Evolutionary conservation across 2,888 invertebrate genomes (phyloP).

Genomic region (Habroteleia sp.): DNA sequence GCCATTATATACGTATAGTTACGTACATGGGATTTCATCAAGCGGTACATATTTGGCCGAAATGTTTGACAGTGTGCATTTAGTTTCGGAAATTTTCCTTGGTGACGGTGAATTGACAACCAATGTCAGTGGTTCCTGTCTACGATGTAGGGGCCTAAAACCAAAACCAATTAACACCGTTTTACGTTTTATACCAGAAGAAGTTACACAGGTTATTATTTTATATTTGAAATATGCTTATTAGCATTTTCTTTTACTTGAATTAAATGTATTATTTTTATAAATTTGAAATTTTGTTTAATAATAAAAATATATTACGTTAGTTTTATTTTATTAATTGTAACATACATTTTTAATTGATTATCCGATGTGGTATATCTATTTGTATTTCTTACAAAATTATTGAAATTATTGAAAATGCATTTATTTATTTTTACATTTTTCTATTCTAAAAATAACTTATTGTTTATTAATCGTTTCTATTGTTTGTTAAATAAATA

Average conservation of each 20-base stretch:
- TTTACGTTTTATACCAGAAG: constrained; percentile 74
- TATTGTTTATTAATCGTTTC: too few species aligned
- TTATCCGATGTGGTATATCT: too few species aligned
- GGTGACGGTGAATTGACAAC: constrained; percentile 85
- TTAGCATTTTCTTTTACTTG: not conserved
- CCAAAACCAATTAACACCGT: constrained; percentile 76
- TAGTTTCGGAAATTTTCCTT: constrained; percentile 86
- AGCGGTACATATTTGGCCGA: constrained; percentile 93
- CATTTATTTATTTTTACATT: too few species aligned
- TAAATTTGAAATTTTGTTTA: too few species aligned
- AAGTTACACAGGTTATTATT: constrained; percentile 39
- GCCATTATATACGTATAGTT: constrained; percentile 87
- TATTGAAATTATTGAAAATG: too few species aligned
- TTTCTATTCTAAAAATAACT: too few species aligned
- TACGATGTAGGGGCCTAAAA: constrained; percentile 82
- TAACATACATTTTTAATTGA: too few species aligned
- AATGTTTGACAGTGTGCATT: constrained; percentile 87
- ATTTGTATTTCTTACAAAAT: too few species aligned
- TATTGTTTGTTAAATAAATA: too few species aligned
- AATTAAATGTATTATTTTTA: not conserved
- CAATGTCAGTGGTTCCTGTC: constrained; percentile 78
- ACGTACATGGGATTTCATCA: constrained; percentile 86
- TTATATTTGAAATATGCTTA: not conserved
- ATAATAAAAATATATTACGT: too few species aligned
- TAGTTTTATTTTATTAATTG: too few species aligned